Evolutionary conservation across 1,140 invertebrate genomes (phyloP).

Genomic region (Cherax quadricarinatus): DNA sequence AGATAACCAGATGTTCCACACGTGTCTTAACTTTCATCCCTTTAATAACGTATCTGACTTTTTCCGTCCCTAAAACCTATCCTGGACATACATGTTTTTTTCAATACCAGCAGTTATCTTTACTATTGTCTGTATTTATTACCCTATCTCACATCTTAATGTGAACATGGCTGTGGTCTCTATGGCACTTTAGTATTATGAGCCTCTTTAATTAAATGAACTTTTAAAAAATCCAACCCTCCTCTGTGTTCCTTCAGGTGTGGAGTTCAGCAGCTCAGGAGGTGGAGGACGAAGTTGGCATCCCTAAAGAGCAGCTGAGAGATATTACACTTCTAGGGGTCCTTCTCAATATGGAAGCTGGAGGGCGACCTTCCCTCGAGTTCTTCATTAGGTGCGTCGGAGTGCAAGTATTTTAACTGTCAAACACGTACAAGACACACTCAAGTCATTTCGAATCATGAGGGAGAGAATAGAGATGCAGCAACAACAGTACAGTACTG

Average conservation of each 20-base stretch:
- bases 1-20: too few relatives aligned
- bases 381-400: slow-evolving; percentile 34
- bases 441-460: background rate
- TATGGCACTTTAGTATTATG: too few relatives aligned
- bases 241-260: slow-evolving; percentile 3
- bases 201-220: too few relatives aligned
- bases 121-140: too few relatives aligned
- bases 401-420: background rate
- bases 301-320: background rate
- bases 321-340: slow-evolving; percentile 13
- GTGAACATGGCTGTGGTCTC: background rate
- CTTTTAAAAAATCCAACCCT: too few relatives aligned
- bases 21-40: too few relatives aligned
- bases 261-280: slow-evolving; percentile 33
- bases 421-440: background rate
- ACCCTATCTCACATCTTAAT: too few relatives aligned
- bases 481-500: too few relatives aligned
- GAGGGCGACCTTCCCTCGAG: slow-evolving; percentile 34
- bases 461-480: background rate
- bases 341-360: slow-evolving; percentile 8
- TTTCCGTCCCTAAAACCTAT: too few relatives aligned
- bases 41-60: too few relatives aligned
- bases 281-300: slow-evolving; percentile 41
- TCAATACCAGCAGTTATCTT: too few relatives aligned
- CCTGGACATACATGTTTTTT: too few relatives aligned